Evolutionary conservation across 2,888 invertebrate genomes (phyloP), one percentile per base, ranked within the genome.

Genomic region (Drosophila algonquin): DNA sequence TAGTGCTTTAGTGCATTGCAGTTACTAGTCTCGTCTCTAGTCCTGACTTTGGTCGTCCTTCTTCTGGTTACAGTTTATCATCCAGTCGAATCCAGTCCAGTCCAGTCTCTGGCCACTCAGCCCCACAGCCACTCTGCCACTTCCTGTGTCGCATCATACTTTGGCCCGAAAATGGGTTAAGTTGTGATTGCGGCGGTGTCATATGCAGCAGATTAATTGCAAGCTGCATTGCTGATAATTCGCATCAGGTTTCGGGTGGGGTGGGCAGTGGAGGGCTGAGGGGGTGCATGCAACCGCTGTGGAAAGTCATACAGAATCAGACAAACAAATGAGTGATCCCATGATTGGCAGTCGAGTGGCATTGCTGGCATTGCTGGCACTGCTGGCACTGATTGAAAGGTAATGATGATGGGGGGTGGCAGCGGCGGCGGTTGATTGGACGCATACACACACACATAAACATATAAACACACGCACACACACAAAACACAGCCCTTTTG

Each of bases 171-270:
- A 87, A 79, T 77, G 75, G 87, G 79, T 82, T 84, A 77, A 84
- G 87, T 87, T 82, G 71, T 87, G 87, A 87, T 84, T 83, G 88
- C 78, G 69, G 72, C 73, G 77, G 80, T 82, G 83, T 88, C 88
- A 88, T 83, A 88, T 82, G 88, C 88, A 83, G 78, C 80, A 88
- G 89, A 83, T 83, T 83, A 88, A 83, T 83, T 86, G 83, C 88
- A 69, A 79, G 63, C 88, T 78, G 83, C 83, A 83, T 71, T 88
- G 86, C 83, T 85, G 83, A 87, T 85, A 87, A 85, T 85, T 74
- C 79, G 80, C 81, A 78, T 73, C 51, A 40, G 40, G 30, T 30
- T 30, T 30, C 30, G 30, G 30, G 30, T 1, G 30, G 30, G 30
- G 8, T 30, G 30, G 30, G 2, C 18, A 18, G 24, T 5, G 24